phyloP scores from a whole-genome alignment of 2,113 vertebrate species.

The Cynocephalus volans region DNA sequence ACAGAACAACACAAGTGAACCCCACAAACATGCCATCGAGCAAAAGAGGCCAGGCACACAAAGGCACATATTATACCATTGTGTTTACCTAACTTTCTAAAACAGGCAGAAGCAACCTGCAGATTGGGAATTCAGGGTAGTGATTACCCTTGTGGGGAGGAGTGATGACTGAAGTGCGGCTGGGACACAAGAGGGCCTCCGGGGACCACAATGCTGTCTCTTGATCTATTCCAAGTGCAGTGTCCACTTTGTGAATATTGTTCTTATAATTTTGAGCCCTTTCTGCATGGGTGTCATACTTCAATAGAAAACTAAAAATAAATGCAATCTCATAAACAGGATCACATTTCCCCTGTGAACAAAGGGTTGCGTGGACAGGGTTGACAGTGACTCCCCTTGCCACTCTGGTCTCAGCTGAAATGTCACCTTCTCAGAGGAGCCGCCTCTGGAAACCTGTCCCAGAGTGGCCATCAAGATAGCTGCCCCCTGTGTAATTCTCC shows the following conservation, averaged over 20 bases:
- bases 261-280: rapidly evolving
- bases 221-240: too few species aligned
- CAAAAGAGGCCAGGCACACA: rapidly evolving
- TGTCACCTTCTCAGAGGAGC: background rate
- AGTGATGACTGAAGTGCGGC: background rate
- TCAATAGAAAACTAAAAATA: background rate
- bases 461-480: rapidly evolving
- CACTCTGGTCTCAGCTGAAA: background rate
- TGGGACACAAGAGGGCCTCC: too few species aligned
- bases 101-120: background rate
- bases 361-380: background rate
- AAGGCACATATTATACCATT: rapidly evolving
- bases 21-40: rapidly evolving
- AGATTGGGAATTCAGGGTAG: background rate
- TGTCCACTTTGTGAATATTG: too few species aligned
- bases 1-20: rapidly evolving
- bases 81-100: background rate
- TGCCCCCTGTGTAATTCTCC: rapidly evolving
- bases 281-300: background rate
- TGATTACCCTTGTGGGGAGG: background rate
- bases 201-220: background rate
- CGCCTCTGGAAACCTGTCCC: background rate
- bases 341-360: background rate
- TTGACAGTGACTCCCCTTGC: background rate
- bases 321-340: rapidly evolving